phyloP scores from a whole-genome alignment of 1,140 invertebrate genomes.

The Coptotermes formosanus region DNA sequence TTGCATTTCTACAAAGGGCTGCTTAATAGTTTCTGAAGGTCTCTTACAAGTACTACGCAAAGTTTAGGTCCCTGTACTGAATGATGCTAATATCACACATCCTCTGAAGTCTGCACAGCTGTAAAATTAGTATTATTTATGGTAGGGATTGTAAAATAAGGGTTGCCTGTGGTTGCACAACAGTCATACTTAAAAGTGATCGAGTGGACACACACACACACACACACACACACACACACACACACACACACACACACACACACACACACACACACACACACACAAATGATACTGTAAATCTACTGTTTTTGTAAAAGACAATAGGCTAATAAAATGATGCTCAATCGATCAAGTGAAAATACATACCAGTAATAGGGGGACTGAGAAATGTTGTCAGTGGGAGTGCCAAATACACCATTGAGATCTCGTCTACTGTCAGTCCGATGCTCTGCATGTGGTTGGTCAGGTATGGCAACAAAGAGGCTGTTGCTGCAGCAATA shows the following conservation, averaged over 20 bases:
- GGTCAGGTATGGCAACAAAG: constrained; percentile 77
- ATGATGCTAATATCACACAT: too few species aligned
- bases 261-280: neutral
- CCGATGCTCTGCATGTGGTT: constrained; percentile 87
- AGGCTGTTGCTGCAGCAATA: constrained; percentile 65
- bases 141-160: too few species aligned
- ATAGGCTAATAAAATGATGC: neutral
- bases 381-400: constrained; percentile 78
- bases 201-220: too few species aligned
- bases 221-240: neutral
- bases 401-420: constrained; percentile 77
- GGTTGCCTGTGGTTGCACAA: too few species aligned
- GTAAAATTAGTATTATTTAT: too few species aligned
- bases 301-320: neutral
- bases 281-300: too few species aligned
- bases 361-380: constrained; percentile 72
- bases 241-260: neutral
- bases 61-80: too few species aligned
- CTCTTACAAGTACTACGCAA: too few species aligned
- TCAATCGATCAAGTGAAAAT: neutral
- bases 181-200: too few species aligned
- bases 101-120: too few species aligned
- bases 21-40: too few species aligned
- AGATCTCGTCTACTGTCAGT: constrained; percentile 77
- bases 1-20: too few species aligned